Evolutionary conservation across 2,113 vertebrate species (phyloP).

Genomic region (Mesocricetus auratus): DNA sequence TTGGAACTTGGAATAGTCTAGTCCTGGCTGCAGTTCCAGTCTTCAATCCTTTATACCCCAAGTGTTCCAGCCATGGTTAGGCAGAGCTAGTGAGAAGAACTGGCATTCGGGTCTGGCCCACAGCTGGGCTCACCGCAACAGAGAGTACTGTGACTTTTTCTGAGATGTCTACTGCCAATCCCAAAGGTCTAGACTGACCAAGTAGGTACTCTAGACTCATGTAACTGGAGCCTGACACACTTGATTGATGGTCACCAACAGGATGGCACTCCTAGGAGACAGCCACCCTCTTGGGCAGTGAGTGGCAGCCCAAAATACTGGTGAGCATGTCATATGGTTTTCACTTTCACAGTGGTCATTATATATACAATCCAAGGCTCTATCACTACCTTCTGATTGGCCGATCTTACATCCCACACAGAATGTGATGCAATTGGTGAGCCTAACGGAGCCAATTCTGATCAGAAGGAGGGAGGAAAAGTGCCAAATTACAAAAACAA

Average conservation of each 20-base stretch:
- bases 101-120: not conserved
- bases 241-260: not conserved
- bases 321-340: not conserved
- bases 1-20: not conserved
- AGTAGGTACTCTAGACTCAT: not conserved
- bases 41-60: not conserved
- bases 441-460: not conserved
- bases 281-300: not conserved
- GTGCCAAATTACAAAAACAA: too few relatives aligned
- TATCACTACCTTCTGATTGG: constrained; percentile 16
- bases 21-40: not conserved
- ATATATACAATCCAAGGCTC: constrained; percentile 31
- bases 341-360: not conserved
- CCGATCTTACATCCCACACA: constrained; percentile 13
- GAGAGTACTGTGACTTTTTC: not conserved
- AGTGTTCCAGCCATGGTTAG: not conserved
- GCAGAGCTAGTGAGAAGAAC: not conserved
- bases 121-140: not conserved
- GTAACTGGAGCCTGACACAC: not conserved
- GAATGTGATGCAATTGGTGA: constrained; percentile 48
- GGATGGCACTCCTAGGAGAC: not conserved
- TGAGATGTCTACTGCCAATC: not conserved
- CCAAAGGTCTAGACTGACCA: not conserved
- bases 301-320: not conserved
- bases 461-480: constrained; percentile 13